Conservation (phyloP, 2,888 invertebrate genomes). For the Xanthia icteritia region DNA sequence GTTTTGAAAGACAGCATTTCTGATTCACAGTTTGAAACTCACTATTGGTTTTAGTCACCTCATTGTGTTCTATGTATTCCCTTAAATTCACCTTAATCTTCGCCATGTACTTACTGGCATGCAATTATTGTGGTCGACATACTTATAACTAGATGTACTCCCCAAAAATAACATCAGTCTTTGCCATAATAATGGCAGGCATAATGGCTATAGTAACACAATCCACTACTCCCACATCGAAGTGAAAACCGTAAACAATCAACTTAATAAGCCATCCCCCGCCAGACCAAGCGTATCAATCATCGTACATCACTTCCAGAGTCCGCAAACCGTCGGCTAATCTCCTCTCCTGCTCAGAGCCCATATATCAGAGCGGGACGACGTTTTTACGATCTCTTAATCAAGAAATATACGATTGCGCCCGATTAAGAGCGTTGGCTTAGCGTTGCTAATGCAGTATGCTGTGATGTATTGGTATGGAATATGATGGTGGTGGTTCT, state of each 20-base stretch:
- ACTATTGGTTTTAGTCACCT: not conserved
- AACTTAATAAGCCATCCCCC: constrained; percentile 54
- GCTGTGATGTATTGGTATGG: constrained; percentile 73
- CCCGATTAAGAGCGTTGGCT: constrained; percentile 84
- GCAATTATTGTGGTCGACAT: not conserved
- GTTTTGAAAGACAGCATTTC: too few relatives aligned
- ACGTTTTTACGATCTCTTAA: constrained; percentile 88
- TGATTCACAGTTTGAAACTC: not conserved
- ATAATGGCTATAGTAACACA: not conserved
- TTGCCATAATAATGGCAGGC: not conserved
- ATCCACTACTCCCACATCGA: constrained; percentile 7
- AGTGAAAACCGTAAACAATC: constrained; percentile 57
- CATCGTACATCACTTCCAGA: constrained; percentile 66
- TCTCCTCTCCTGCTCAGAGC: constrained; percentile 77
- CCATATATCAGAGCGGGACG: constrained; percentile 84
- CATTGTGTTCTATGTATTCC: not conserved
- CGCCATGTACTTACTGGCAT: not conserved
- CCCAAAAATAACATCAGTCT: not conserved
- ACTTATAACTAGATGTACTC: not conserved
- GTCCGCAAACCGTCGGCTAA: constrained; percentile 74
- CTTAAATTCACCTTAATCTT: not conserved
- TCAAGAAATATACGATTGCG: constrained; percentile 88
- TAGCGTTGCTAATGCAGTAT: constrained; percentile 87
- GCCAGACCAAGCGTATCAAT: constrained; percentile 59
- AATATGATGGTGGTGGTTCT: constrained; percentile 33